Evolutionary conservation across 2,797 vertebrate species (phyloP), one percentile per base, ranked within the genome.

Genomic region (Ispidina lecontei): DNA sequence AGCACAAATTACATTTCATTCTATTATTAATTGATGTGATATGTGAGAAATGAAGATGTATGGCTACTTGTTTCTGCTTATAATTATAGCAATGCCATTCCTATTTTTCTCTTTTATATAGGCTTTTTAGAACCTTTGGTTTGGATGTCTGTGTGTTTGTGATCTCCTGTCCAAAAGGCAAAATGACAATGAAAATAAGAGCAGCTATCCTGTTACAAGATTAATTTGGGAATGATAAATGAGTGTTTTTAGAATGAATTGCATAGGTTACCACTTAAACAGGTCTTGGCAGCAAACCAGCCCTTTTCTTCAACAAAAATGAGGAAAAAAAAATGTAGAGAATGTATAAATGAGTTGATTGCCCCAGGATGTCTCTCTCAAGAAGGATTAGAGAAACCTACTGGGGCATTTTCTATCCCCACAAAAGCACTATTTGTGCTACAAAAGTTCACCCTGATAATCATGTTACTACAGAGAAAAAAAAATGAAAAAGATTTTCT

Each of bases 181-280:
- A 93, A 86, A 91, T 87, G 86, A 89, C 93, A 94, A 86, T 91
- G 84, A 93, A 95, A 96, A 89, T 84, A 89, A 94, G 62, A 93
- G 37, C 35, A 89, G 84, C 79, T 95, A 85, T 96, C 75, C 75
- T 92, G 49, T 93, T 96, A 92, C 91, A 96, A 96, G 93, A 96
- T 96, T 97, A 96, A 97, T 95, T 96, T 96, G 87, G 58, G 71
- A 95, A 96, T 96, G 96, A 97, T 96, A 96, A 97, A 97, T 96
- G 96, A 95, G 44, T 94, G 75, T 90, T 96, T 92, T 96, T 96
- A 94, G 92, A 97, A 95, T 67, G 91, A 97, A 97, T 93, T 96
- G 76, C 92, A 93, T 68, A 93, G 93, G 93, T 92, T 96, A 93
- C 93, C 91, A 94, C 92, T 96, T 96, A 96, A 97, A 96, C 90